Percentiles rank a stretch among this genome's conserved stretches.
These are phyloP conservation scores for Apotomis betuletana DNA, from an alignment of 2,888 invertebrate species.

Conservation along the genomic window DNA sequence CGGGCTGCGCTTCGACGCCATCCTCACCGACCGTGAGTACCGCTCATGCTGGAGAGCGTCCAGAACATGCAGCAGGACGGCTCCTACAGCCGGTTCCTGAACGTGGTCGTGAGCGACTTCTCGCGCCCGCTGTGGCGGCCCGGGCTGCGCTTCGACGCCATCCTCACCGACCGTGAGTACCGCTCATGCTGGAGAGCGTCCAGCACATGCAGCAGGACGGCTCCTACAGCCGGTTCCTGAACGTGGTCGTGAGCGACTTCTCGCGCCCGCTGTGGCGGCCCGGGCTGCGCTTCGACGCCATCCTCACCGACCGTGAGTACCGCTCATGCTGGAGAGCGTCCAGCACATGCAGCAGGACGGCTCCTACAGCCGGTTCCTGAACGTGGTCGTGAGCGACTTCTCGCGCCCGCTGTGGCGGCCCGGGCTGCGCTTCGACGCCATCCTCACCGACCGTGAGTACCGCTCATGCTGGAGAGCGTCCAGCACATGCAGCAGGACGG, in stretches of 20 bases:
- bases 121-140: conserved; percentile 88
- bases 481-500: too few species aligned
- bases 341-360: too few species aligned
- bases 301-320: conserved; percentile 93
- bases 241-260: background rate
- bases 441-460: too few species aligned
- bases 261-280: conserved; percentile 88
- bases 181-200: conserved; percentile 88
- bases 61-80: conserved; percentile 95
- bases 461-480: too few species aligned
- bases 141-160: conserved; percentile 91
- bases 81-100: conserved; percentile 76
- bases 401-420: background rate
- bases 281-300: conserved; percentile 91
- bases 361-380: background rate
- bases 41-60: conserved; percentile 88
- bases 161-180: conserved; percentile 93
- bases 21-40: conserved; percentile 93
- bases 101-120: background rate
- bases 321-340: background rate
- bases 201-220: conserved; percentile 95
- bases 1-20: conserved; percentile 91
- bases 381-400: background rate
- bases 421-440: too few species aligned
- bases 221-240: conserved; percentile 76